phyloP scores from a whole-genome alignment of 2,113 vertebrate species.

The Anthoscopus minutus region DNA sequence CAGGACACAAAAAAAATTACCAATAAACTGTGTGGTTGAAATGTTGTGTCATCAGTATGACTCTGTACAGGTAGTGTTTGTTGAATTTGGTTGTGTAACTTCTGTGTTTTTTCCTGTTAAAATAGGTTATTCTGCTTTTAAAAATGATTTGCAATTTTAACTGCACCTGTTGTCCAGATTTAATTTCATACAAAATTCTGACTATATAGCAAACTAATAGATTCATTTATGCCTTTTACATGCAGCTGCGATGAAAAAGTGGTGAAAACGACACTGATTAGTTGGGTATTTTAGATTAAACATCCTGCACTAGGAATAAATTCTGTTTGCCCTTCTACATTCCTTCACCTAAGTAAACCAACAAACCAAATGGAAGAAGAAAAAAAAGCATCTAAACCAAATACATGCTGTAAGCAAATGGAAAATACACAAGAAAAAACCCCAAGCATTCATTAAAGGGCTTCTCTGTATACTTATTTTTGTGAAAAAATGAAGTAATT shows the following conservation, averaged over 20 bases:
- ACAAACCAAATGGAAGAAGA: background rate
- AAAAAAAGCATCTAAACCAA: background rate
- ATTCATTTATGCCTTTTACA: background rate
- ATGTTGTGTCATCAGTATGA: background rate
- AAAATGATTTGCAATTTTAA: background rate
- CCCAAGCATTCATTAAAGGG: background rate
- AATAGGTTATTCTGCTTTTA: slow-evolving; percentile 10
- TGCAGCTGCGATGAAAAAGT: background rate
- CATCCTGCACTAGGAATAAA: background rate
- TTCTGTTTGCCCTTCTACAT: slow-evolving; percentile 24
- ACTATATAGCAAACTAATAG: background rate
- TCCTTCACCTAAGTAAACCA: slow-evolving; percentile 16
- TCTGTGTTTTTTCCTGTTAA: background rate
- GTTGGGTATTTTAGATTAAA: background rate
- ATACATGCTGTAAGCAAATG: background rate
- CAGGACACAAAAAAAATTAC: background rate
- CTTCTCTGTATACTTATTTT: background rate
- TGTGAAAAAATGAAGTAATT: background rate
- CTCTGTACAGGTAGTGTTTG: background rate
- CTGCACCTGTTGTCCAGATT: background rate
- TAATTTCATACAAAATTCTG: background rate
- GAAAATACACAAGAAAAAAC: background rate
- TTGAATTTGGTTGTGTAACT: background rate
- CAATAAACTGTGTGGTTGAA: slow-evolving; percentile 47
- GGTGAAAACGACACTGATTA: background rate